A percentile compares a stretch with the other conserved stretches of the same genome.
Evolutionary conservation across 2,888 invertebrate species (phyloP).

Genomic region (Temnothorax ravouxi): DNA sequence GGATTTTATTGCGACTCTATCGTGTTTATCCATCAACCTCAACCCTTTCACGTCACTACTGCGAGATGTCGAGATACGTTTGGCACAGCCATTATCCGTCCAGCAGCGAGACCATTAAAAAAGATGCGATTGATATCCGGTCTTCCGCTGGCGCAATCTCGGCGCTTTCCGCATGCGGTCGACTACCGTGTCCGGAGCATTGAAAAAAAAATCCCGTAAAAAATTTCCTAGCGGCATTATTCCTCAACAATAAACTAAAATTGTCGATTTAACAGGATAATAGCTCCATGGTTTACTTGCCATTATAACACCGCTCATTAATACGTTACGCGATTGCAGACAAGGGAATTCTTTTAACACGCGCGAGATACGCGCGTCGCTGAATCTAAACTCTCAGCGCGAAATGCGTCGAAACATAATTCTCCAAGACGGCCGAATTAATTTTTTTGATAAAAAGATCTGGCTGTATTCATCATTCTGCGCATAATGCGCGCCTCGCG

Average conservation of each 20-base stretch:
- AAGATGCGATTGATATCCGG: slow-evolving; percentile 58
- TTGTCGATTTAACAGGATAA: slow-evolving; percentile 20
- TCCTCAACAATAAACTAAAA: slow-evolving; percentile 7
- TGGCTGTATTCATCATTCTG: background rate
- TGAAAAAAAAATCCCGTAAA: slow-evolving; percentile 13
- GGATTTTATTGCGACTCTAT: slow-evolving; percentile 41
- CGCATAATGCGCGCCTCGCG: background rate
- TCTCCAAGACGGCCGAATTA: background rate
- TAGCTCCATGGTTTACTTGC: background rate
- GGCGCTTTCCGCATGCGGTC: slow-evolving; percentile 33
- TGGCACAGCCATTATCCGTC: slow-evolving; percentile 33
- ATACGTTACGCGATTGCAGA: background rate
- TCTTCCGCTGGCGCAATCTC: slow-evolving; percentile 53
- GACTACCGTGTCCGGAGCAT: slow-evolving; percentile 40
- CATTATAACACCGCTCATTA: background rate
- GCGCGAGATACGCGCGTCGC: slow-evolving; percentile 1
- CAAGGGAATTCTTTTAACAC: background rate
- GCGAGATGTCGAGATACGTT: slow-evolving; percentile 36
- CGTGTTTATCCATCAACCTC: slow-evolving; percentile 32
- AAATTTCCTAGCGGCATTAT: slow-evolving; percentile 22
- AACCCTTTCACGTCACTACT: slow-evolving; percentile 21
- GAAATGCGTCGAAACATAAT: too few relatives aligned
- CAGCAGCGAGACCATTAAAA: slow-evolving; percentile 44
- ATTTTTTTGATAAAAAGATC: background rate
- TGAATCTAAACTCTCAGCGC: background rate